A percentile compares a stretch with the other conserved stretches of the same genome.
Conservation (phyloP, 30 jellyfish, hydroid and myxozoan species). For the Clytia hemisphaerica region DNA sequence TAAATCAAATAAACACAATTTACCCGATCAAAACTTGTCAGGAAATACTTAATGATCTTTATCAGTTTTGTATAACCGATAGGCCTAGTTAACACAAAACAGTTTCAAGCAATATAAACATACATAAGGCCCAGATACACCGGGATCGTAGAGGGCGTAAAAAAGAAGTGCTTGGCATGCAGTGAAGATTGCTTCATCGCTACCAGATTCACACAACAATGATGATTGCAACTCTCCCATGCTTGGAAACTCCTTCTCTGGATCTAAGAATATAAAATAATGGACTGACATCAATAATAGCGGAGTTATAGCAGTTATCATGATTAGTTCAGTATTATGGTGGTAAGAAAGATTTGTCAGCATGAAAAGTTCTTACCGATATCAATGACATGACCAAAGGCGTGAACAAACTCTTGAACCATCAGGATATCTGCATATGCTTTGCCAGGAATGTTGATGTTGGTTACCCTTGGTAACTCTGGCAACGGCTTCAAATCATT, state of each 20-base stretch:
- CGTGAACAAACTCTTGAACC: conserved; percentile 87
- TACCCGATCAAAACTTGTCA: too few species aligned
- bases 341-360: too few species aligned
- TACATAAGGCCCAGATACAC: conserved; percentile 52
- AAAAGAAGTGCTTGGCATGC: conserved; percentile 83
- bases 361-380: conserved; percentile 58
- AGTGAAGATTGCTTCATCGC: conserved; percentile 65
- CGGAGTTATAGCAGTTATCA: neutral
- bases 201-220: conserved; percentile 62
- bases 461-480: conserved; percentile 50
- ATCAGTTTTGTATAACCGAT: too few species aligned
- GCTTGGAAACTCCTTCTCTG: conserved; percentile 79
- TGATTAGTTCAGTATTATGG: neutral
- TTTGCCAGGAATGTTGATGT: conserved; percentile 70
- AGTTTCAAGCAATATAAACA: too few species aligned
- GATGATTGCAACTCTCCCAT: conserved; percentile 86
- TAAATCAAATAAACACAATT: too few species aligned
- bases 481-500: conserved; percentile 85
- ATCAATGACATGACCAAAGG: conserved; percentile 96
- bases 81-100: too few species aligned
- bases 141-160: conserved; percentile 88
- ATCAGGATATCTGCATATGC: conserved; percentile 90
- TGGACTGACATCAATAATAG: neutral
- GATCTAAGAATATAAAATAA: conserved; percentile 33
- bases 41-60: too few species aligned